Base-by-base conservation (phyloP, 53 echinoderm and acorn worm species). In the Echinometra lucunter region DNA sequence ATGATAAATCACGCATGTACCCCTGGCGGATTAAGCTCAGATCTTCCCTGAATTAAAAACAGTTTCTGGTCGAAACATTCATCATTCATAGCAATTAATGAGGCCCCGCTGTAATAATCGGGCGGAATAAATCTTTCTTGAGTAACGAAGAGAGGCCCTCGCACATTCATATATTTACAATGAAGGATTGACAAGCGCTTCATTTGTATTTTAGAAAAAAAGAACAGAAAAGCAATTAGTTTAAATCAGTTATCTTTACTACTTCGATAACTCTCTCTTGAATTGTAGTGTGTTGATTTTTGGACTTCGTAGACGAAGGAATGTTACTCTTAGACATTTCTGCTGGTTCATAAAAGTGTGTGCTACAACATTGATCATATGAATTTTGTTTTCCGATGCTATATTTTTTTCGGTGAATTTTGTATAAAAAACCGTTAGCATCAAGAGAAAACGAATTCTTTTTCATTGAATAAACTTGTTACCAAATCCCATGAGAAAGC, bases 61-160 rank as follows among this genome's bases (percentile, higher is more conserved):
- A 38, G 89, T 57, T 58, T 58, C 58, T 89, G 15, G 15, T 34
- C 6, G 89, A 60, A n/a, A 49, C 89, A 89, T 89, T 89, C 13
- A 89, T 89, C 89, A 89, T 89, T 37, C 89, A 60, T 37, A 27
- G 89, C 89, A 89, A 57, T 89, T 89, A 89, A 89, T 89, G 49
- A 32, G 49, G 89, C 89, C 60, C 58, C 25, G 60, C 53, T n/a
- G n/a, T 15, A 85, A 49, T 47, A 49, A 85, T 85, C 53, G 85
- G 85, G 49, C 21, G 45, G 85, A 28, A 85, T 85, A 49, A 85
- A 85, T 85, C 85, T 85, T 49, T 85, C 1, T 40, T 10, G 85
- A 85, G 49, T 30, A 85, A 85, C n/a, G 53, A 49, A 49, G 49
- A 85, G 49, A 7, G 85, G 12, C 27, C 7, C 49, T 85, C 82